Evolutionary conservation across 2,888 invertebrate species (phyloP).

Genomic region (Caenorhabditis imperialis): DNA sequence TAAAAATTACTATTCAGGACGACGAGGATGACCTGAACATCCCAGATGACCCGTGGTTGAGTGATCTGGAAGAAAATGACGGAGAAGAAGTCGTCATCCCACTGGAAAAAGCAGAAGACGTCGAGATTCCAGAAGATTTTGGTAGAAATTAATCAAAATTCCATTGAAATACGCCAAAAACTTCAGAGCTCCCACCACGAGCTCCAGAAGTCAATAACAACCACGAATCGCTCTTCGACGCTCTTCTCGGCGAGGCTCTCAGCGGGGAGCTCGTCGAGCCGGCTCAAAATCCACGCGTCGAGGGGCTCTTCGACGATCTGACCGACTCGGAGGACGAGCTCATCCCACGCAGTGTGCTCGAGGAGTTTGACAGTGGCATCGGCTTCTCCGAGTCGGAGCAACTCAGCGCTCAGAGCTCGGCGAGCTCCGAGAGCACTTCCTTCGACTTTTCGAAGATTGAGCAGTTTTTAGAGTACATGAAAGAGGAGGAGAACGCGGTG

Average conservation of each 20-base stretch:
- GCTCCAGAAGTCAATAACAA: background rate
- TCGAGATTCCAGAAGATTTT: slow-evolving; percentile 7
- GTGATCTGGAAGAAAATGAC: slow-evolving; percentile 10
- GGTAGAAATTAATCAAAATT: slow-evolving; percentile 1
- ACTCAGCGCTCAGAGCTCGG: background rate
- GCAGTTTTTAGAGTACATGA: slow-evolving; percentile 18
- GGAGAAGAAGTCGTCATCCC: slow-evolving; percentile 4
- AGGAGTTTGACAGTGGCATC: slow-evolving; percentile 26
- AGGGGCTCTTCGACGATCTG: slow-evolving; percentile 26
- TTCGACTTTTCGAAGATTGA: slow-evolving; percentile 3
- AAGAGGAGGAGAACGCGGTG: slow-evolving; percentile 32
- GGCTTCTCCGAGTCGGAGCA: background rate
- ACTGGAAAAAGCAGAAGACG: slow-evolving; percentile 2
- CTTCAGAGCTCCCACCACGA: slow-evolving; percentile 7
- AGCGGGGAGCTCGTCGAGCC: slow-evolving; percentile 15
- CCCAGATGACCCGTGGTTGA: slow-evolving; percentile 17
- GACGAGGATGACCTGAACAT: slow-evolving; percentile 23
- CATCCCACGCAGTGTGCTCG: slow-evolving; percentile 6
- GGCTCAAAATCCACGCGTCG: no score
- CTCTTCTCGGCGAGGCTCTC: slow-evolving; percentile 24
- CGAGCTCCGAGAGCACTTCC: background rate
- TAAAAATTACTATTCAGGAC: slow-evolving; percentile 12
- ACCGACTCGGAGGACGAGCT: slow-evolving; percentile 11
- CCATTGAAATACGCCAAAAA: no score
- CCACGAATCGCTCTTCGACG: slow-evolving; percentile 17